phyloP scores from a whole-genome alignment of 2,888 invertebrate species.

The Nymphalis c-album region DNA sequence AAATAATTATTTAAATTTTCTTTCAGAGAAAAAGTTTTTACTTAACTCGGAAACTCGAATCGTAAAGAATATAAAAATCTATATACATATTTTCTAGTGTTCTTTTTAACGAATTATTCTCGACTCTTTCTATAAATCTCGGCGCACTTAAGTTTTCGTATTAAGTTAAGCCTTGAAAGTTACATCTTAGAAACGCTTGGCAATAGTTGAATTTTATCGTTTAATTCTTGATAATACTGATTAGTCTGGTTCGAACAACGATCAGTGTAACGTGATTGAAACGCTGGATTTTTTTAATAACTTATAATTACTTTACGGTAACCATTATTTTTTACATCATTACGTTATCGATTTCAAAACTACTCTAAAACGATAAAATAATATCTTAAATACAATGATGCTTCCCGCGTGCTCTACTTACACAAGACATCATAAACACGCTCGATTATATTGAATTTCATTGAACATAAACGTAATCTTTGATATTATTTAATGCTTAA shows the following conservation, averaged over 20 bases:
- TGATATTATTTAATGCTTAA: conserved; percentile 1
- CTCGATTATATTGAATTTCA: conserved; percentile 52
- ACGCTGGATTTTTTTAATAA: no score
- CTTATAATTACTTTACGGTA: background rate
- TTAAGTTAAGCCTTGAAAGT: background rate
- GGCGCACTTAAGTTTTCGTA: background rate
- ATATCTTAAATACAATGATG: conserved; percentile 19
- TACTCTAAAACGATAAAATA: conserved; percentile 16
- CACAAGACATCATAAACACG: conserved; percentile 48
- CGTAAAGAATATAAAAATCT: background rate
- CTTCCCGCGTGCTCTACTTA: conserved; percentile 32
- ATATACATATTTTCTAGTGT: background rate
- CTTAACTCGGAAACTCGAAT: background rate
- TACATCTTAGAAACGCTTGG: no score
- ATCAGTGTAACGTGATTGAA: no score
- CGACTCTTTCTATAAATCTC: background rate
- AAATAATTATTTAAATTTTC: conserved; percentile 14
- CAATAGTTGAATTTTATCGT: no score
- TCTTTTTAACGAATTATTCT: background rate
- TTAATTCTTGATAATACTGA: no score
- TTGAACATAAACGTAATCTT: conserved; percentile 17
- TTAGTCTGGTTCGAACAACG: no score
- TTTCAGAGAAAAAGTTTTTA: background rate
- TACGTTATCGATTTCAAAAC: conserved; percentile 12
- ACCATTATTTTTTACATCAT: background rate